Conservation (phyloP, 2,113 vertebrate species). For the Oncorhynchus clarkii region DNA sequence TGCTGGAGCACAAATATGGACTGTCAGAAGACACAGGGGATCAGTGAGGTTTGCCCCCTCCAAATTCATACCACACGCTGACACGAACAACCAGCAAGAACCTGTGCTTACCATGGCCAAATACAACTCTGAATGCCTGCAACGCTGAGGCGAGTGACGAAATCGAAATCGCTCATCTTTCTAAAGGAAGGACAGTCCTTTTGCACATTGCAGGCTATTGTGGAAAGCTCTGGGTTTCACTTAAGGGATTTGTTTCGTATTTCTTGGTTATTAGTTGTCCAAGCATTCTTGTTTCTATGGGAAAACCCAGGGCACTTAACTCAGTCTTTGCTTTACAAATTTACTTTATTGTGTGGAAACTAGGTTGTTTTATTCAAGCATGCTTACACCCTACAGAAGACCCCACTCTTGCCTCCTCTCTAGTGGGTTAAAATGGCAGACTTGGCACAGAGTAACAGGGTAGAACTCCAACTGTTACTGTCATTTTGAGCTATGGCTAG, state of each 20-base stretch:
- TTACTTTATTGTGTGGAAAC: neutral
- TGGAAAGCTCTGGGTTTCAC: neutral
- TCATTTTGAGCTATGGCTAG: neutral
- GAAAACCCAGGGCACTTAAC: neutral
- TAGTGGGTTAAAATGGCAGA: neutral
- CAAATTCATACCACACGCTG: slow-evolving; percentile 22
- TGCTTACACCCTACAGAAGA: neutral
- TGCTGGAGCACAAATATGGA: slow-evolving; percentile 81
- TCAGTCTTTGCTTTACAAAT: neutral
- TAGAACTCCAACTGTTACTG: neutral
- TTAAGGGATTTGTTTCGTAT: neutral
- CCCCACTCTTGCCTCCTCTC: neutral
- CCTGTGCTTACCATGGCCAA: neutral
- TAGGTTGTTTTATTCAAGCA: neutral
- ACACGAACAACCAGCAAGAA: slow-evolving; percentile 44
- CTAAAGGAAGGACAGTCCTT: neutral
- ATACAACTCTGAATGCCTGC: neutral
- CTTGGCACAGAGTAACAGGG: neutral
- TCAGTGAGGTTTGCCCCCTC: slow-evolving; percentile 41
- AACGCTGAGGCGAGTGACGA: neutral
- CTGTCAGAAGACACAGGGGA: slow-evolving; percentile 61
- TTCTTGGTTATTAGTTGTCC: neutral
- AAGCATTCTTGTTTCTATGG: neutral
- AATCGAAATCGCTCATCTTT: neutral
- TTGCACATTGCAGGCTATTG: neutral